Percentiles rank a stretch among this genome's conserved stretches.
Conservation (phyloP, 2,797 vertebrate species). For the Cichlasoma orientale region DNA sequence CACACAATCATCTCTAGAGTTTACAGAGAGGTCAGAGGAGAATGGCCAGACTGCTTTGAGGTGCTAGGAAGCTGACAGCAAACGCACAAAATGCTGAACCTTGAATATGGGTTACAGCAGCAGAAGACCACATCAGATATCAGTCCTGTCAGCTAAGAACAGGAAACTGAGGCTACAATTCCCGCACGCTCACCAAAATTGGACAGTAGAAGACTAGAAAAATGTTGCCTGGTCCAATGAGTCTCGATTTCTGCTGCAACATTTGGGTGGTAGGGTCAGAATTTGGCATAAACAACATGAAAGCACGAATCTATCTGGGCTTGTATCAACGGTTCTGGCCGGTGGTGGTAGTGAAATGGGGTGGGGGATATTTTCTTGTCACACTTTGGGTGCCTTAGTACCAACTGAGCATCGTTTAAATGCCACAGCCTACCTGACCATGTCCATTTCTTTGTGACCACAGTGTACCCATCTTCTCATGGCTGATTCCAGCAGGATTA, state of each 20-base stretch:
- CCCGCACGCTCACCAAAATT: neutral
- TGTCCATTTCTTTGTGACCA: neutral
- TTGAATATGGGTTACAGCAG: neutral
- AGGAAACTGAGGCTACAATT: neutral
- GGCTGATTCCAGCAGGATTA: neutral
- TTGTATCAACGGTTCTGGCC: neutral
- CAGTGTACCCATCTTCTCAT: neutral
- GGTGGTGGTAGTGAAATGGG: neutral
- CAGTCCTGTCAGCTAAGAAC: neutral
- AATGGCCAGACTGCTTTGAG: neutral
- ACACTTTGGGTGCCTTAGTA: neutral
- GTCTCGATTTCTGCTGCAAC: neutral
- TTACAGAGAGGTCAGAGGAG: constrained; percentile 1
- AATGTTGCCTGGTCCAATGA: neutral
- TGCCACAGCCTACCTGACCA: neutral
- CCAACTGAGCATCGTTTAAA: neutral
- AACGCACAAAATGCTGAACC: neutral
- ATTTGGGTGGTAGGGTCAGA: neutral
- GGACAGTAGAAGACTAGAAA: neutral
- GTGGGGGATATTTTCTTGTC: neutral
- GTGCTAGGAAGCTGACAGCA: neutral
- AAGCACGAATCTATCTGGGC: neutral
- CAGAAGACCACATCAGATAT: neutral
- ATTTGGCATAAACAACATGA: neutral
- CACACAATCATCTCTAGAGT: neutral